Evolutionary conservation across 2,113 vertebrate genomes (phyloP).

Genomic region (Plectropomus leopardus): DNA sequence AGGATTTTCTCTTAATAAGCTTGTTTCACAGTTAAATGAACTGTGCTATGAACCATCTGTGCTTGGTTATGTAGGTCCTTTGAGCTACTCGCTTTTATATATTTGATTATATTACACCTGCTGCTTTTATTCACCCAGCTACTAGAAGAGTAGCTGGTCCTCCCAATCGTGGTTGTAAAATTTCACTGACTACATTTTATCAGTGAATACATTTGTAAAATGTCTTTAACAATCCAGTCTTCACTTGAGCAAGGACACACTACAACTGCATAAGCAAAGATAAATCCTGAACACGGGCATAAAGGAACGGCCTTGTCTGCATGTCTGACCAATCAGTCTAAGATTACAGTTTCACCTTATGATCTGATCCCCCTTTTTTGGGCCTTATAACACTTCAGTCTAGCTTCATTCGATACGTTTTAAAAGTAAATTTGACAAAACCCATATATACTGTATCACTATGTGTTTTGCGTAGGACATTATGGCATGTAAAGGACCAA

Average conservation of each 20-base stretch:
- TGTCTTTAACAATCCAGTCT: neutral
- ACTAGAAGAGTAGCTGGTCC: neutral
- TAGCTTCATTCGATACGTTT: neutral
- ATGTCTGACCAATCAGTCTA: neutral
- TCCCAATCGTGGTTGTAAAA: neutral
- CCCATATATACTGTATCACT: neutral
- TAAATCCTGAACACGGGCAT: neutral
- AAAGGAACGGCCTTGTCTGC: neutral
- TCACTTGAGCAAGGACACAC: neutral
- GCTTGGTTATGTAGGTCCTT: slow-evolving; percentile 17
- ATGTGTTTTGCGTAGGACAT: neutral
- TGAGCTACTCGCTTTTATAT: neutral
- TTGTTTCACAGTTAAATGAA: slow-evolving; percentile 56
- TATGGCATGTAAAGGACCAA: neutral
- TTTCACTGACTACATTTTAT: neutral
- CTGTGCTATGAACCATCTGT: slow-evolving; percentile 41
- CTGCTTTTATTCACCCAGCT: slow-evolving; percentile 14
- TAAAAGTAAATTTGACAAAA: slow-evolving; percentile 6
- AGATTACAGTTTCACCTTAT: neutral
- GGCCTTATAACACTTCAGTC: neutral
- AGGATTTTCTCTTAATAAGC: slow-evolving; percentile 19
- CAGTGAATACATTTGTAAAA: neutral
- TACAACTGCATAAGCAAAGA: neutral
- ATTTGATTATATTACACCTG: slow-evolving; percentile 28
- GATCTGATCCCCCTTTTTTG: neutral